Conservation (phyloP, 2,113 vertebrate genomes). For the Gadus chalcogrammus region DNA sequence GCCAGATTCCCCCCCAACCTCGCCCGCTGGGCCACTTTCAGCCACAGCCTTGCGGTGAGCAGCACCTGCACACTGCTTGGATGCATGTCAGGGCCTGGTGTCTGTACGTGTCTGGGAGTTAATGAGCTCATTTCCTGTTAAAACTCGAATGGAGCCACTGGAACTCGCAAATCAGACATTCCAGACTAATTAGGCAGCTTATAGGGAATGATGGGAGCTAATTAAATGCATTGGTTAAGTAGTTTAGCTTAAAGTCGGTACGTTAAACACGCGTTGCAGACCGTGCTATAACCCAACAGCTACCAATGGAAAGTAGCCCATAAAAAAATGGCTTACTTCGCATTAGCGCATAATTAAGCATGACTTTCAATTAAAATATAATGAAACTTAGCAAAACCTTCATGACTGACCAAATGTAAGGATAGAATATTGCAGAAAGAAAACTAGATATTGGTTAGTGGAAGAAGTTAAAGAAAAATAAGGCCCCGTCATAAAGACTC, state of each 20-base stretch:
- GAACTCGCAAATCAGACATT: background rate
- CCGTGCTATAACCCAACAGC: background rate
- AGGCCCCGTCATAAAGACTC: conserved; percentile 3
- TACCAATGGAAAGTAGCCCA: background rate
- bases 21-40: conserved; percentile 51
- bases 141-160: conserved; percentile 3
- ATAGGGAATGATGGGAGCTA: background rate
- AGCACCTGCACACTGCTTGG: conserved; percentile 45
- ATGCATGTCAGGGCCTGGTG: conserved; percentile 14
- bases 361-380: too few relatives aligned
- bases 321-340: background rate
- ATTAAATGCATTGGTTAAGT: background rate
- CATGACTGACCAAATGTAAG: background rate
- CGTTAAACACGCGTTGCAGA: background rate
- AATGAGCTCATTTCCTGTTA: conserved; percentile 20
- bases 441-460: conserved; percentile 32
- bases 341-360: background rate
- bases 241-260: background rate
- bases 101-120: conserved; percentile 1
- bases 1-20: background rate
- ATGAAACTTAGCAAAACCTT: too few relatives aligned
- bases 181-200: conserved; percentile 9
- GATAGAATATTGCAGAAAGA: conserved; percentile 10
- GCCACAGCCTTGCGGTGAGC: conserved; percentile 47
- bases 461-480: conserved; percentile 34